Base-by-base conservation (phyloP, 2,888 invertebrate genomes). In the Arenicola marina region DNA sequence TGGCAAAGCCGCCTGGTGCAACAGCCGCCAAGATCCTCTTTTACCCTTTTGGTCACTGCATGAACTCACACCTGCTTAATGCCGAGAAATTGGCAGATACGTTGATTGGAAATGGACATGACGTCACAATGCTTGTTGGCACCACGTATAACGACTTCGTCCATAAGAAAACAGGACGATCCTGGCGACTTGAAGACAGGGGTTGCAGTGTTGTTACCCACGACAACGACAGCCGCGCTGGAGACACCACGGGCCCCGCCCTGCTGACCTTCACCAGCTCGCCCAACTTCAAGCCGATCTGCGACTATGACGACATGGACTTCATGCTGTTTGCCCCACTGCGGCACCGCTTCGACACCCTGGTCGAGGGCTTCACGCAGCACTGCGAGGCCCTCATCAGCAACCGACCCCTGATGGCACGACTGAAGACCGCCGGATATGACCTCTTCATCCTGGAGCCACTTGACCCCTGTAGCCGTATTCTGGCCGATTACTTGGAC, bases 11-110 rank as follows among this genome's bases (percentile, higher is more conserved):
- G n/a, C n/a, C n/a, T n/a, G n/a, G n/a, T n/a, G n/a, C n/a, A n/a
- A n/a, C 11, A 11, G 48, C 18, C 26, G 53, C 15, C 7, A 53
- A 32, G 31, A 61, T 70, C 29, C 64, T 70, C 15, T 29, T 70
- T 26, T 70, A 69, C 56, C 70, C 70, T 1, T 69, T 48, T 56
- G 69, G 69, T 34, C 68, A 69, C 43, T 70, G 70, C 55, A 38
- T 67, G 32, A 70, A 70, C 61, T 70, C 70, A 1, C 70, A 70
- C 34, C 59, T 70, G 28, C 61, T 70, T 15, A 65, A 63, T 55
- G 56, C 67, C 11, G 70, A 70, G 56, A 53, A 59, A 21, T 56
- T 70, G 46, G 67, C 61, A 4, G 26, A 53, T 21, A 62, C 66
- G 15, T 48, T 70, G 33, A 29, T 43, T 1, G 45, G 53, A 18